Base-by-base conservation (phyloP, 2,113 vertebrate species). In the Nestor notabilis region DNA sequence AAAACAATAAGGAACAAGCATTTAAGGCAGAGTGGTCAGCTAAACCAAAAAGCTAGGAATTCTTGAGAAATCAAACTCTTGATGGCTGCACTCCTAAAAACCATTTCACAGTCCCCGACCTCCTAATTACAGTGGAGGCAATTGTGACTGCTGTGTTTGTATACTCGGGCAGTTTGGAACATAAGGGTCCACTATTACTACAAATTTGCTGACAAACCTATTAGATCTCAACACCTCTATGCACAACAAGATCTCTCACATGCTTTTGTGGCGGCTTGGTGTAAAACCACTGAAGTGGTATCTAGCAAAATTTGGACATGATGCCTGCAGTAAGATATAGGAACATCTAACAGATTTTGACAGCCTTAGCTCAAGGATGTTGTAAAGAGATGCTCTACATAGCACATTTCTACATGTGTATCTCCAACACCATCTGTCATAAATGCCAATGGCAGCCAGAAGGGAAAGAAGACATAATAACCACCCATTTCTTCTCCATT, bases 51-150 rank as follows among this genome's bases (percentile, higher is more conserved):
- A 83, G 15, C 6, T 6, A 55, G 17, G 35, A 46, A 74, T 68
- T 76, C 43, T 11, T 24, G 43, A 71, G 1, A 11, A 78, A 28
- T n/a, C 2, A 25, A 37, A 33, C 13, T 33, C 81, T 39, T 41
- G n/a, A 43, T 37, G 9, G 19, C 55, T 63, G 21, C 21, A 10
- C 12, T 70, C 41, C 28, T 58, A 20, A 39, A 77, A 60, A 56
- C 44, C 1, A 0, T 43, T 47, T 29, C 17, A 39, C 4, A 53
- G 35, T 43, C 11, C 19, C 29, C 12, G 2, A 70, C 29, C 16
- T 55, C 39, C 13, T 56, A 33, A 18, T 74, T 69, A 55, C 0
- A 27, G 20, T 8, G 25, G 56, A 89, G 13, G 43, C 70, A 71
- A 50, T 31, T 7, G 12, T 2, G 3, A 7, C 71, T 80, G 44